Evolutionary conservation across 1,140 invertebrate species (phyloP).

Genomic region (Bactericera cockerelli): DNA sequence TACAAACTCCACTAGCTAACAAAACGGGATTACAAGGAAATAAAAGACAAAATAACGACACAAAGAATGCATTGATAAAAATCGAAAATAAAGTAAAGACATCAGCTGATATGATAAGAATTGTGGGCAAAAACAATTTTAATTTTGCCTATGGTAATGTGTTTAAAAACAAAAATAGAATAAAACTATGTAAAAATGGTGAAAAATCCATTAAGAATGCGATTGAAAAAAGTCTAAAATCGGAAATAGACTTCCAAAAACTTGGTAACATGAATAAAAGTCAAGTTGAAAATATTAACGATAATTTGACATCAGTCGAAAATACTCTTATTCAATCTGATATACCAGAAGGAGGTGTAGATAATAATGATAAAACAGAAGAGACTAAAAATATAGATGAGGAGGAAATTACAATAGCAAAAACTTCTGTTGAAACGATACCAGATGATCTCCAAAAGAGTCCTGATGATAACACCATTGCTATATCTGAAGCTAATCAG

Average conservation of each 20-base stretch:
- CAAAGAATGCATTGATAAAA: background rate
- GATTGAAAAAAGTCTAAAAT: background rate
- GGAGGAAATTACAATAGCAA: too few species aligned
- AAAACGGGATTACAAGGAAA: background rate
- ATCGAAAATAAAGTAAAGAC: background rate
- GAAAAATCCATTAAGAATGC: background rate
- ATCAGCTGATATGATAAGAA: background rate
- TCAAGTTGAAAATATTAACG: background rate
- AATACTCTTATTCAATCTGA: background rate
- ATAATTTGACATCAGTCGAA: background rate
- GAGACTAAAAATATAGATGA: background rate
- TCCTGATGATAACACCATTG: background rate
- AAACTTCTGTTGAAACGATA: background rate
- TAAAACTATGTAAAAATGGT: background rate
- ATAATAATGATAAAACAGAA: background rate
- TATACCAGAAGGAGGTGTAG: background rate
- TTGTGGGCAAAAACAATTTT: slow-evolving; percentile 4
- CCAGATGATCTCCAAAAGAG: too few species aligned
- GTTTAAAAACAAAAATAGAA: background rate
- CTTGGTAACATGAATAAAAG: background rate
- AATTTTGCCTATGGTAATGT: background rate
- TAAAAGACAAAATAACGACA: background rate
- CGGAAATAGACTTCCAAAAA: background rate
- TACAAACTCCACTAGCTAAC: too few species aligned
- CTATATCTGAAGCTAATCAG: background rate